Evolutionary conservation across 1,140 invertebrate genomes (phyloP), one percentile per base, ranked within the genome.

Genomic region (Drosophila nigromelanica): DNA sequence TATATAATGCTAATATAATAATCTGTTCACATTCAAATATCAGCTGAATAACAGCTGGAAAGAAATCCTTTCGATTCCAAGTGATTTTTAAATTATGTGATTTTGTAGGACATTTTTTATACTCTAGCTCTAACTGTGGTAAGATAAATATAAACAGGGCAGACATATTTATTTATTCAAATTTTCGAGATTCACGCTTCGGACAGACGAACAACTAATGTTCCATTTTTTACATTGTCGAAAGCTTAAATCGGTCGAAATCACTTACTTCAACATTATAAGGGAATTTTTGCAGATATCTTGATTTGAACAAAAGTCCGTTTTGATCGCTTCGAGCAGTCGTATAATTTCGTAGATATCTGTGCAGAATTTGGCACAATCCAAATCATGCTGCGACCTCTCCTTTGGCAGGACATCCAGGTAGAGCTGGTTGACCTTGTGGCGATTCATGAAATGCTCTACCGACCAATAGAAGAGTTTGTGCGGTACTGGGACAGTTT

Each of bases 401-500:
- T 87, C 82, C 15, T 48, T 54, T 8, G 27, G 1, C 11, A 86
- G 39, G 0, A 86, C 66, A n/a, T 69, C 78, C 11, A 87, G 47
- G 39, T 86, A 87, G 5, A 82, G 10, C 18, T 69, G 70, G 30
- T 52, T 78, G 0, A 69, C 3, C 0, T 30, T 8, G 1, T 40
- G 24, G 2, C 81, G 74, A 5, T 5, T 1, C n/a, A 62, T 0
- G 33, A 86, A 86, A 37, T 66, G n/a, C 0, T 81, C 70, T 7
- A 55, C 10, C 0, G 81, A 78, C 81, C 81, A 86, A 7, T 48
- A 14, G 11, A 86, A 86, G 3, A 86, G 39, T 1, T 51, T 39
- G 12, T 81, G 35, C 0, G 81, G 81, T 3, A 66, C 30, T 0
- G 68, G 48, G 3, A 21, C 10, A 1, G 61, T 3, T 0, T 75